Percentiles rank a stretch among this genome's conserved stretches.
Evolutionary conservation across 2,888 invertebrate genomes (phyloP).

Genomic region (Kryphioiulus occultus): DNA sequence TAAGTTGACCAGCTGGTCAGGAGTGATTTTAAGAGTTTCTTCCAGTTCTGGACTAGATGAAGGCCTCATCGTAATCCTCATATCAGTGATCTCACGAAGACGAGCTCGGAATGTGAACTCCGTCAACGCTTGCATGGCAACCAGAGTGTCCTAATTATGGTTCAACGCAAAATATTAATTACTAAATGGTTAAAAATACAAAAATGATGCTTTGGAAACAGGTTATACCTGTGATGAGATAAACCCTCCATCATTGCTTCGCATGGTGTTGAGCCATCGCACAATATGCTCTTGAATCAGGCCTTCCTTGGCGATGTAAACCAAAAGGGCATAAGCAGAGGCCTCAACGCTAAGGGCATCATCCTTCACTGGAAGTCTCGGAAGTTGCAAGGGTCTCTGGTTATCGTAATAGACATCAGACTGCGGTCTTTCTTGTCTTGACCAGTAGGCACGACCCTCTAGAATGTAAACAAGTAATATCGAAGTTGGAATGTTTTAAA

Average conservation of each 20-base stretch:
- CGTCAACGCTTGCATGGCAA: constrained; percentile 64
- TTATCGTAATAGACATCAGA: constrained; percentile 61
- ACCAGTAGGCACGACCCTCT: constrained; percentile 57
- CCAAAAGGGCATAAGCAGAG: constrained; percentile 67
- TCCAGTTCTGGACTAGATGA: constrained; percentile 60
- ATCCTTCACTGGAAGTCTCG: constrained; percentile 63
- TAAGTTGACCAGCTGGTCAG: constrained; percentile 60
- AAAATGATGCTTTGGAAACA: neutral
- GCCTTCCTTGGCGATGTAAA: constrained; percentile 63
- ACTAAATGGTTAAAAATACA: neutral
- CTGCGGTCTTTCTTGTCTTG: constrained; percentile 54
- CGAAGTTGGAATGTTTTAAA: no score
- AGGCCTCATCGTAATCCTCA: constrained; percentile 59
- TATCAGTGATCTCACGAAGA: constrained; percentile 59
- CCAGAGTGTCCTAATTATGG: constrained; percentile 61
- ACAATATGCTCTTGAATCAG: constrained; percentile 63
- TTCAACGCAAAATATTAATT: neutral
- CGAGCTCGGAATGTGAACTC: constrained; percentile 59
- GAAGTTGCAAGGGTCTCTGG: constrained; percentile 62
- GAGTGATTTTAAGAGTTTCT: constrained; percentile 57
- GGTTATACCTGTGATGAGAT: constrained; percentile 63
- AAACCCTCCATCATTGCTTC: constrained; percentile 63
- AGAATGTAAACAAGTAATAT: neutral
- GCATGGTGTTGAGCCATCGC: constrained; percentile 63
- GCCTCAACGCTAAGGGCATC: constrained; percentile 67